Percentiles rank a stretch among this genome's conserved stretches.
These are phyloP conservation scores for Nixonia krombeini DNA, from an alignment of 1,140 invertebrate species.

Conservation along the genomic window DNA sequence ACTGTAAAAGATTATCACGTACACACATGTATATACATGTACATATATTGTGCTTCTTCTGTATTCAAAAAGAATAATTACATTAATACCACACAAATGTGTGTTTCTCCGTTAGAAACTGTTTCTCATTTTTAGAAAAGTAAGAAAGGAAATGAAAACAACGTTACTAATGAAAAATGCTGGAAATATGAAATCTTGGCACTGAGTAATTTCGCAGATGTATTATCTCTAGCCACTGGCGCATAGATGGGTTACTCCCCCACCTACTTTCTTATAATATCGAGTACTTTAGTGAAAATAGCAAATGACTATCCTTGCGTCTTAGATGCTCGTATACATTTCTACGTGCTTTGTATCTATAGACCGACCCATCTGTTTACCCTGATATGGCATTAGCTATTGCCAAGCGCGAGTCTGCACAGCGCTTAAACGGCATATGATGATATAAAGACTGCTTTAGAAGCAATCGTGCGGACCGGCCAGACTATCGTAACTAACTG, in stretches of 20 bases:
- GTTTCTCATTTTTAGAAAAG: too few species aligned
- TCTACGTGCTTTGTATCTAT: constrained; percentile 25
- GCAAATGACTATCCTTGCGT: constrained; percentile 42
- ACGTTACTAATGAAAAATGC: too few species aligned
- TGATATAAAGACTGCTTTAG: constrained; percentile 30
- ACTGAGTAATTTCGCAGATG: constrained; percentile 26
- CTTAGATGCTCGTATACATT: constrained; percentile 30
- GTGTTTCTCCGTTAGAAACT: too few species aligned
- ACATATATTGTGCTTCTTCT: too few species aligned
- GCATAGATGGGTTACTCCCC: constrained; percentile 36
- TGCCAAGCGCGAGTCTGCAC: constrained; percentile 12
- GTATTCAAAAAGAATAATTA: too few species aligned
- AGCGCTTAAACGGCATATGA: constrained; percentile 20
- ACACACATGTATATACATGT: too few species aligned
- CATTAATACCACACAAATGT: too few species aligned
- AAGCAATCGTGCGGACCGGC: constrained; percentile 13
- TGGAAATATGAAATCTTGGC: constrained; percentile 26
- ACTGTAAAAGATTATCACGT: too few species aligned
- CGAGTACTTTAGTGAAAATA: constrained; percentile 28
- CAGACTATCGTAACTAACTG: constrained; percentile 5
- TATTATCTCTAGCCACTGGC: constrained; percentile 31
- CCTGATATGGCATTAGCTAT: constrained; percentile 41
- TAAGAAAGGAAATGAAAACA: too few species aligned
- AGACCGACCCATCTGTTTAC: constrained; percentile 42
- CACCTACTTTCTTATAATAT: constrained; percentile 31